Conservation (phyloP, 2,797 vertebrate genomes). For the Alcedo quadribrachys region DNA sequence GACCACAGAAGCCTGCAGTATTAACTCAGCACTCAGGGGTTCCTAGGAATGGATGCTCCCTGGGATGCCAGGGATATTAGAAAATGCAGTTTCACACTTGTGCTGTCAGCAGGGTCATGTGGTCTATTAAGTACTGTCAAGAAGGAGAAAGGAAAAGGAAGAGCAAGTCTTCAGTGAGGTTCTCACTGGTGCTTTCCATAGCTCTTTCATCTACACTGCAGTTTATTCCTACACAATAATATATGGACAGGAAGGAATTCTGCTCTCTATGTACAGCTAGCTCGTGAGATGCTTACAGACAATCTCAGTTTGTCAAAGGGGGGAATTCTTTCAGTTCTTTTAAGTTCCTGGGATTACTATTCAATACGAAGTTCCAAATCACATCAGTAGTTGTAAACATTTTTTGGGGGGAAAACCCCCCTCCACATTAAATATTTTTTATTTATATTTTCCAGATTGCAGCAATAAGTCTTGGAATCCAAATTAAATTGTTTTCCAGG, state of each 20-base stretch:
- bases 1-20: slow-evolving; percentile 44
- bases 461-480: background rate
- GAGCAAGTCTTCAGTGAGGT: background rate
- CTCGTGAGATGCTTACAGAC: background rate
- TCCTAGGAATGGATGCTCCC: slow-evolving; percentile 61
- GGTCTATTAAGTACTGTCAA: slow-evolving; percentile 39
- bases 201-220: background rate
- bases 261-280: background rate
- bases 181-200: background rate
- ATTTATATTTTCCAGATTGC: background rate
- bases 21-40: slow-evolving; percentile 55
- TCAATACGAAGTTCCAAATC: background rate
- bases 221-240: background rate
- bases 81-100: slow-evolving; percentile 49
- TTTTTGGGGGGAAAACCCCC: fast-evolving
- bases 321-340: background rate
- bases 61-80: slow-evolving; percentile 53
- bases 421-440: background rate
- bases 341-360: background rate
- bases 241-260: background rate
- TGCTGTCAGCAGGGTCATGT: slow-evolving; percentile 26
- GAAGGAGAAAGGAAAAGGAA: background rate
- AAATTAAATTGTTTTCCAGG: background rate
- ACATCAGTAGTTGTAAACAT: background rate
- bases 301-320: background rate